phyloP scores from a whole-genome alignment of 2,888 invertebrate species.

The Brachyopa scutellaris region DNA sequence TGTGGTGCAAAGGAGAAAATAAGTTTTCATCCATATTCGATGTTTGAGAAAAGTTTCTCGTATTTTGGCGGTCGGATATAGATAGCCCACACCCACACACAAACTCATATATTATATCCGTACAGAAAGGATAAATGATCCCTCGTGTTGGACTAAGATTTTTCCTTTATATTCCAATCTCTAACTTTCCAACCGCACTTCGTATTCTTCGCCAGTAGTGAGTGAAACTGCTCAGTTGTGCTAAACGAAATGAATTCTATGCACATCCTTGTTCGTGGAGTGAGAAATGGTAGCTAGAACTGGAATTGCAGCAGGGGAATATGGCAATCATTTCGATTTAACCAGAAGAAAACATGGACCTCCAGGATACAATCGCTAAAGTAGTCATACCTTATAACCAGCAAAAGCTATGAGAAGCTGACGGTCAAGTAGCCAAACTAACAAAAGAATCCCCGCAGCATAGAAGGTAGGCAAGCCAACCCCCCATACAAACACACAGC shows the following conservation, averaged over 20 bases:
- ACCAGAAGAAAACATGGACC: slow-evolving; percentile 11
- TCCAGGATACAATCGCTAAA: slow-evolving; percentile 19
- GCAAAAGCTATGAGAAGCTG: slow-evolving; percentile 23
- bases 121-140: slow-evolving; percentile 63
- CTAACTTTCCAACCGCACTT: slow-evolving; percentile 30
- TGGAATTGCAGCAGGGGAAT: slow-evolving; percentile 33
- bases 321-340: slow-evolving; percentile 55
- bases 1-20: slow-evolving; percentile 18
- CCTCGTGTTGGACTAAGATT: slow-evolving; percentile 42
- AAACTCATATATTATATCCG: slow-evolving; percentile 37
- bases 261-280: slow-evolving; percentile 24
- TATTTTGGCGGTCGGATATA: slow-evolving; percentile 30
- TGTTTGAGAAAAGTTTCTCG: slow-evolving; percentile 37
- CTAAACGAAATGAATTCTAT: slow-evolving; percentile 49
- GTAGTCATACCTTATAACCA: slow-evolving; percentile 28
- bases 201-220: slow-evolving; percentile 50
- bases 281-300: background rate
- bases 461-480: too few species aligned
- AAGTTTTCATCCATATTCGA: slow-evolving; percentile 42
- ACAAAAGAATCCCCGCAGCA: slow-evolving; percentile 21
- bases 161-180: slow-evolving; percentile 58
- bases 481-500: background rate
- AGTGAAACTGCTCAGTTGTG: slow-evolving; percentile 20
- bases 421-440: slow-evolving; percentile 37
- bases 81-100: background rate